Base-by-base conservation (phyloP, 1,140 invertebrate species). In the Ctenoplectra terminalis region DNA sequence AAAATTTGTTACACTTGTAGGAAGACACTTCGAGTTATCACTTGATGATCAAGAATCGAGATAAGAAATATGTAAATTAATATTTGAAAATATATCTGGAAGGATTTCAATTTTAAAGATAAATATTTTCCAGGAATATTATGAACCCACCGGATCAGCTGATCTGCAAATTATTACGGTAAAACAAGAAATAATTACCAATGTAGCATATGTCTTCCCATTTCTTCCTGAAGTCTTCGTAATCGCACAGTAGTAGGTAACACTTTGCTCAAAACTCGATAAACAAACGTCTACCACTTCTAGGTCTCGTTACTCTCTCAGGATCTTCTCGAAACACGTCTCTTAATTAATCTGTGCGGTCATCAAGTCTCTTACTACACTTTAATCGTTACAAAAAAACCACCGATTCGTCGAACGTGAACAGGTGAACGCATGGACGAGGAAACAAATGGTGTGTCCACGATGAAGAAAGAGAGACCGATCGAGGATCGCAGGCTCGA, bases 401-500 rank as follows among this genome's bases (percentile, higher is more conserved):
- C n/a, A n/a, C n/a, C n/a, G n/a, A n/a, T n/a, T 15, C n/a, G 61
- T 6, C 15, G 29, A 40, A 37, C 34, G 34, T 64, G 61, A 64
- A 63, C 61, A 34, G 23, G 31, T 31, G 13, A 34, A n/a, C n/a
- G 17, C n/a, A 37, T 23, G 48, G 64, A 58, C 26, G 43, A 56
- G 37, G 37, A 56, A 80, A 74, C 56, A 54, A 72, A 50, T 43
- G 20, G 40, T 66, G 37, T 3, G n/a, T 43, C 31, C 17, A 50
- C 72, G 86, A 72, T 58, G 43, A 61, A 74, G 81, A 48, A 46
- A 43, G 52, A 46, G 31, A 63, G 46, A 17, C 34, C 46, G 56
- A 78, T 75, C 64, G 66, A 72, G 37, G 54, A 67, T 61, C 66
- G 60, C 61, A 64, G n/a, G 71, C 46, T 70, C 58, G 64, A 60